Conservation (phyloP, 2,113 vertebrate genomes). For the Rhynchopsitta pachyrhyncha region DNA sequence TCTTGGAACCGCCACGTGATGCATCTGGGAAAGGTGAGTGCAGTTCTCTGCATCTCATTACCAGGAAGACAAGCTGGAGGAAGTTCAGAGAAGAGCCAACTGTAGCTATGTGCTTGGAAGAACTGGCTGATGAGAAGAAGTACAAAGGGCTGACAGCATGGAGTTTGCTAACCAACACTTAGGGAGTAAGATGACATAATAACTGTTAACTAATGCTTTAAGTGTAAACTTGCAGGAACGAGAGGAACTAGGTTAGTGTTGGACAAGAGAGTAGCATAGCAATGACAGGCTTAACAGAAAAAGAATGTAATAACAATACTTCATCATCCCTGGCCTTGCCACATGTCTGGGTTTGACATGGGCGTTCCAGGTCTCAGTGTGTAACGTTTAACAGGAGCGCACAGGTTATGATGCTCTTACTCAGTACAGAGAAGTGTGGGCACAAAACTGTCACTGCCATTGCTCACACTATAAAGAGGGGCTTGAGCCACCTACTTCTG, state of each 20-base stretch:
- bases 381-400: not conserved
- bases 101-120: conserved; percentile 4
- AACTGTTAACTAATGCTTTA: not conserved
- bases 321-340: not conserved
- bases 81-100: conserved; percentile 51
- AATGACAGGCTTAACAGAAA: not conserved
- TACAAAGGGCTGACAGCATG: not conserved
- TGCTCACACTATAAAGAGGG: rapidly evolving
- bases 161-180: not conserved
- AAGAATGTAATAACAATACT: not conserved
- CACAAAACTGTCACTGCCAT: not conserved
- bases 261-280: not conserved
- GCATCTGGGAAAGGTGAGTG: conserved; percentile 46
- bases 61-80: conserved; percentile 38
- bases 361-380: rapidly evolving
- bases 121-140: not conserved
- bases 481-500: not conserved
- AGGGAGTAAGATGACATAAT: not conserved
- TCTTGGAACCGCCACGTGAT: not conserved
- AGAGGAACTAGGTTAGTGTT: not conserved
- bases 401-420: rapidly evolving
- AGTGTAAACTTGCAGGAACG: not conserved
- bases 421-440: not conserved
- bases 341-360: not conserved
- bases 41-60: conserved; percentile 4